Base-by-base conservation (phyloP, 2,888 invertebrate genomes). In the Zootermopsis nevadensis region DNA sequence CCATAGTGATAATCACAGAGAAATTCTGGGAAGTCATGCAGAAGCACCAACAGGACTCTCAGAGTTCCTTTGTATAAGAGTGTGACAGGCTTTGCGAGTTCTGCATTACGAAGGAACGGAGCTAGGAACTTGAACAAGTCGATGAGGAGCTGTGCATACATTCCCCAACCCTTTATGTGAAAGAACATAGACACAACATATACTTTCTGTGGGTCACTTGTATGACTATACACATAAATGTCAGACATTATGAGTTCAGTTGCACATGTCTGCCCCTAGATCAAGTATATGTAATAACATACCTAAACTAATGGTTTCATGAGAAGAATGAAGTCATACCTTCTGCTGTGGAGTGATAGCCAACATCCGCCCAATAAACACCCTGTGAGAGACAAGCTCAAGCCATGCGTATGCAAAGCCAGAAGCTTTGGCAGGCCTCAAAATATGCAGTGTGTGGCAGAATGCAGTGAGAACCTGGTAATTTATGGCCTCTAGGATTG, bases 1-100 rank as follows among this genome's bases (percentile, higher is more conserved):
- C 97, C 97, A 89, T 99, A 99, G 89, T 99, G 99, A 90, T 99
- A 99, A 89, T 99, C 99, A 90, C 99, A 99, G 80, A 99, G 92
- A 89, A 99, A 98, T 90, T 99, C 99, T 0, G 99, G 99, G 89
- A 99, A 99, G 89, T 99, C 99, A 89, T 99, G 99, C 22, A 99
- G 92, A 48, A 99, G 91, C 0, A 99, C 98, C 66, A 99, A 91
- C 80, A 99, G 91, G 15, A 99, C 98, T 85, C 99, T 94, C 76
- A 99, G 91, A 0, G 98, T 98, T 86, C 98, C 99, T 90, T 98
- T 98, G 91, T 99, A 99, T 35, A 99, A 91, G 87, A 96, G 92
- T 88, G 97, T 96, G 8, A 99, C 97, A 0, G 99, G 97, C 87
- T 98, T 96, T 7, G 98, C 97, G 42, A 99, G 92, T 88, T 99